Evolutionary conservation across 2,888 invertebrate species (phyloP), one percentile per base, ranked within the genome.

Genomic region (Selenia dentaria): DNA sequence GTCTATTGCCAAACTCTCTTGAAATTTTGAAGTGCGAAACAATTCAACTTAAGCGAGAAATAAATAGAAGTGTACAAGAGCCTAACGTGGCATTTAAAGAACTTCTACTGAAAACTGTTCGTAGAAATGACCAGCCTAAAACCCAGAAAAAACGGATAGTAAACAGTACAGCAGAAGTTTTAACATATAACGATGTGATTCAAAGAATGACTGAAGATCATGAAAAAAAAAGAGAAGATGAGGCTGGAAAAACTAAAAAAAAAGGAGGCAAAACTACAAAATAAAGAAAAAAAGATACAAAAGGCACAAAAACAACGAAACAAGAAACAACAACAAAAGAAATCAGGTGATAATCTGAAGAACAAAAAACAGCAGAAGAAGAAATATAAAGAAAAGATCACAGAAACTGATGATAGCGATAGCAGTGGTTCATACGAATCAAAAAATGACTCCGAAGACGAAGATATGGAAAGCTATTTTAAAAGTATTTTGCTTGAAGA

Each of bases 51-150:
- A 14, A 24, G 11, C 13, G 25, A 12, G 24, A 35, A 8, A 13
- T 35, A 24, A 14, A 10, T 25, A 35, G 12, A 25, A 22, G 12
- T 25, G 8, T 14, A 5, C n/a, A 25, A 24, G 24, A 25, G 10
- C 24, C 25, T 9, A 13, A 12, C 25, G 35, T 35, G 9, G 12
- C 35, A 14, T 35, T 35, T 35, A 25, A 35, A 25, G 35, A 35
- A 35, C 25, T 35, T 25, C 13, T 35, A 13, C 25, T 25, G 14
- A 35, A 35, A 9, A 24, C 24, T 13, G 24, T 35, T 12, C 24
- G 24, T 25, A 27, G 27, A 24, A 25, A 35, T 24, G 35, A 35
- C 14, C 35, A 22, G 14, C 24, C 35, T 13, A 35, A 35, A 35
- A 35, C 24, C 14, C n/a, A 14, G 12, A 35, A 25, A 14, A 35